These are phyloP conservation scores for Piaya cayana DNA, from an alignment of 2,113 vertebrate genomes.

Conservation along the genomic window DNA sequence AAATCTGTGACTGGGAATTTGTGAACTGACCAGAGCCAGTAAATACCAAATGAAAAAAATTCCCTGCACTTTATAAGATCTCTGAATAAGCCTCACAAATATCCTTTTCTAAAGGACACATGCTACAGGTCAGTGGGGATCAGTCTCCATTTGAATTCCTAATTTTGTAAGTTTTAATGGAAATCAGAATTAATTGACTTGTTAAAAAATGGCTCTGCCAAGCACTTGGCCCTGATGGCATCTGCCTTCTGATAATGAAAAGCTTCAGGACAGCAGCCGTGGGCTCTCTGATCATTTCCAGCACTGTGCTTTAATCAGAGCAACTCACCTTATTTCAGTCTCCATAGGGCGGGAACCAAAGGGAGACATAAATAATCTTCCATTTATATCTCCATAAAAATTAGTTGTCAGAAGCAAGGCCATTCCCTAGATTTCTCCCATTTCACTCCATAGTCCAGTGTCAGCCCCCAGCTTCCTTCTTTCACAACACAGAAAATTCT, in stretches of 20 bases:
- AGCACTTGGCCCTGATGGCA: not conserved
- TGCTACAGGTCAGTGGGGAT: not conserved
- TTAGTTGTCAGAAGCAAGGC: not conserved
- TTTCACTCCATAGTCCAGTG: not conserved
- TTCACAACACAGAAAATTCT: not conserved
- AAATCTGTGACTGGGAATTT: not conserved
- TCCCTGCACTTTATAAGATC: not conserved
- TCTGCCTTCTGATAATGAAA: not conserved
- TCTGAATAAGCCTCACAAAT: not conserved
- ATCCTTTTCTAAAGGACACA: conserved; percentile 38
- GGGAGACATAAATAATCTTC: not conserved
- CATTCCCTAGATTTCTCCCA: not conserved
- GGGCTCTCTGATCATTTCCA: not conserved
- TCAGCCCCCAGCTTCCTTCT: not conserved
- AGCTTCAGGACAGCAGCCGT: not conserved
- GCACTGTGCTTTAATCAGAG: not conserved
- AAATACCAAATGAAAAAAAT: conserved; percentile 57
- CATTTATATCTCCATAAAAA: not conserved
- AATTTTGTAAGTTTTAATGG: not conserved
- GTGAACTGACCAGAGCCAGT: not conserved
- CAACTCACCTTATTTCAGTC: not conserved
- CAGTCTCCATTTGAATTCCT: not conserved
- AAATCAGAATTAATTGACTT: not conserved
- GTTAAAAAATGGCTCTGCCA: not conserved
- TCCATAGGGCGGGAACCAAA: not conserved